These are phyloP conservation scores for Apodemia mormo DNA, from an alignment of 2,888 invertebrate species.

Conservation along the genomic window DNA sequence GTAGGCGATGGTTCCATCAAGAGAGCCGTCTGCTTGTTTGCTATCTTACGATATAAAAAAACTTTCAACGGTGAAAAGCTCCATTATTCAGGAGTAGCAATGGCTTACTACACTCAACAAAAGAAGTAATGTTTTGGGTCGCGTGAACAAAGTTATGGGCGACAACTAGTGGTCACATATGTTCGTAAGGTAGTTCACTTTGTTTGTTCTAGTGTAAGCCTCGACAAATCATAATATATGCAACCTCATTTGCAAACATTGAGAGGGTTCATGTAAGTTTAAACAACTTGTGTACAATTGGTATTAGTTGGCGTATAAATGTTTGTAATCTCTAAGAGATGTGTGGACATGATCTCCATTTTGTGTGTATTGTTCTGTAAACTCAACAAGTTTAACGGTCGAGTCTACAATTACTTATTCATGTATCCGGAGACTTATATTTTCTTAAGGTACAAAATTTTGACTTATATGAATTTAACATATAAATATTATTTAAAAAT, in stretches of 20 bases:
- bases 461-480: too few species aligned
- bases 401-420: neutral
- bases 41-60: too few species aligned
- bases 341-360: slow-evolving; percentile 11
- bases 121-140: too few species aligned
- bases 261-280: slow-evolving; percentile 6
- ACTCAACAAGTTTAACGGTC: slow-evolving; percentile 24
- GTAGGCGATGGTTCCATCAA: too few species aligned
- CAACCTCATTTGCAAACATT: slow-evolving; percentile 9
- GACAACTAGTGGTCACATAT: too few species aligned
- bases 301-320: slow-evolving; percentile 13
- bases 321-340: slow-evolving; percentile 5
- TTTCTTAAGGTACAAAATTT: too few species aligned
- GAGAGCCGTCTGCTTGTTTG: too few species aligned
- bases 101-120: too few species aligned
- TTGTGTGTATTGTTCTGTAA: slow-evolving; percentile 19
- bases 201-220: slow-evolving; percentile 2
- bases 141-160: too few species aligned
- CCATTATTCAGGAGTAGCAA: too few species aligned
- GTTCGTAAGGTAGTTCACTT: neutral
- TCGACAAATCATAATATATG: slow-evolving; percentile 12
- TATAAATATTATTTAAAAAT: too few species aligned
- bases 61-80: too few species aligned
- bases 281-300: slow-evolving; percentile 2
- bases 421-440: neutral